Evolutionary conservation across 2,113 vertebrate species (phyloP).

Genomic region (Lutjanus erythropterus): DNA sequence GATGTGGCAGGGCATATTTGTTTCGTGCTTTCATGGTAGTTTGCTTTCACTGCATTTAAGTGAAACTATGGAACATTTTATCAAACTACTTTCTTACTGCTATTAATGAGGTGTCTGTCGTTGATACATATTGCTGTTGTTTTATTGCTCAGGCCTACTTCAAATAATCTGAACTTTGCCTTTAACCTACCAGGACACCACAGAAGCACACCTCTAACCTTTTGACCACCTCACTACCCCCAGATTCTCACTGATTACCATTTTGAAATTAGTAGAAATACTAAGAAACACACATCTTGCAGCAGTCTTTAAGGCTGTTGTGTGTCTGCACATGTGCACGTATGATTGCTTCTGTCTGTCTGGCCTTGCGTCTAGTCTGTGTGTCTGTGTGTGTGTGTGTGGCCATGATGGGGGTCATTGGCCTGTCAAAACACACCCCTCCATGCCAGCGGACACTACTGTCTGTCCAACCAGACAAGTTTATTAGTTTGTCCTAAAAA

Average conservation of each 20-base stretch:
- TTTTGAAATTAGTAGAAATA: background rate
- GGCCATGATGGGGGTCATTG: slow-evolving; percentile 42
- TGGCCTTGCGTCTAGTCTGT: slow-evolving; percentile 17
- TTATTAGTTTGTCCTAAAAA: slow-evolving; percentile 84
- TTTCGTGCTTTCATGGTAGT: too few species aligned
- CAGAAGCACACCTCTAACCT: background rate
- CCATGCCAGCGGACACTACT: slow-evolving; percentile 63
- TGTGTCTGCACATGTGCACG: background rate
- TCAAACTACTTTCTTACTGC: too few species aligned
- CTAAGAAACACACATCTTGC: background rate
- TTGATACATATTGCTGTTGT: too few species aligned
- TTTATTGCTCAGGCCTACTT: too few species aligned
- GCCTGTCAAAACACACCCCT: slow-evolving; percentile 75
- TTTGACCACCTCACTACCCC: background rate
- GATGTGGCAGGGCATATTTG: too few species aligned
- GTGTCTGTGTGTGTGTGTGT: slow-evolving; percentile 21
- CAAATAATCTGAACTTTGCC: too few species aligned
- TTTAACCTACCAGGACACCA: too few species aligned
- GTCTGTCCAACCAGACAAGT: slow-evolving; percentile 78
- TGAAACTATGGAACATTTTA: too few species aligned
- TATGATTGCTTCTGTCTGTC: slow-evolving; percentile 16
- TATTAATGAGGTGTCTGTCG: too few species aligned
- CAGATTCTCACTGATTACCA: background rate
- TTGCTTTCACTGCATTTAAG: too few species aligned
- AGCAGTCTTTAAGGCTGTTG: too few species aligned